Base-by-base conservation (phyloP, 2,797 vertebrate species). In the Pseudomugil tenellus region DNA sequence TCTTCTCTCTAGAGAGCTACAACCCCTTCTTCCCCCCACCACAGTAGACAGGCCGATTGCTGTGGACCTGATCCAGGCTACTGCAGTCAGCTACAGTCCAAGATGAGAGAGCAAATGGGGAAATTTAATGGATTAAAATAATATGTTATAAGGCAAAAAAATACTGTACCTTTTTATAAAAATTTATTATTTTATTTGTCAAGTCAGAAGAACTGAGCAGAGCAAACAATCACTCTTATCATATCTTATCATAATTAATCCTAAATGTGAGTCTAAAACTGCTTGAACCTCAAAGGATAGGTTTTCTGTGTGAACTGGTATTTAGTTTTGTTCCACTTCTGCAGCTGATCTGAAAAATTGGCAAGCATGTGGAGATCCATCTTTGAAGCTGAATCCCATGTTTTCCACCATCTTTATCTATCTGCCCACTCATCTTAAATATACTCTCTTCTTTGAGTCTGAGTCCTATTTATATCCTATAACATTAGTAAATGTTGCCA, bases 41-140 rank as follows among this genome's bases (percentile, higher is more conserved):
- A 13, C n/a, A 34, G 9, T n/a, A 23, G 11, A 19, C 25, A 29
- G 25, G 16, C 35, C 51, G 17, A 21, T n/a, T 21, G 19, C 23
- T 17, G 13, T 35, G 29, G 34, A 26, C 12, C 19, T 8, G 62
- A 54, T 21, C 34, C 14, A 13, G 51, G 29, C 28, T 17, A 41
- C 5, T 6, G 16, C 19, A 41, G 19, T 34, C 35, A 23, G 51
- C 19, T 23, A 26, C 51, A 54, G 51, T 41, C 6, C 35, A 64
- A 32, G 59, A 48, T 21, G 28, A 1, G 17, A 26, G 39, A 65
- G 17, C 63, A 55, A 52, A 65, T 55, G 35, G 62, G 43, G 13
- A 25, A 1, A 12, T n/a, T 55, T 6, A 52, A 3, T 21, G 3
- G 37, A 9, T n/a, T 11, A 17, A 54, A 28, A 49, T 17, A 16